Evolutionary conservation across 1,140 invertebrate genomes (phyloP).

Genomic region (Battus philenor): DNA sequence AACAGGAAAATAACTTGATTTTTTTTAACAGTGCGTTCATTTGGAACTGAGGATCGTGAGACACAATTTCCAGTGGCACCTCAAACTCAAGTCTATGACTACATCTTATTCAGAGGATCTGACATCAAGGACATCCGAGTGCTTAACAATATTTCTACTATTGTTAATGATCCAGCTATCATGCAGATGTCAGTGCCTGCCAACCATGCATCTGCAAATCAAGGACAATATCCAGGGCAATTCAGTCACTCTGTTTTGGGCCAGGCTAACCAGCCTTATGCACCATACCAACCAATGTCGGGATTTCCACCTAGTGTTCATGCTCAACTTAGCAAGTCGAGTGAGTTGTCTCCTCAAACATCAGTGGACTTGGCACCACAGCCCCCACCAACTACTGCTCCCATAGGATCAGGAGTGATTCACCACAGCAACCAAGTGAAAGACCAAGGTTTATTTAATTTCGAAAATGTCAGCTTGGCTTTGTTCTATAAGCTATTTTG

Average conservation of each 20-base stretch:
- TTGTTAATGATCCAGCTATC: constrained; percentile 96
- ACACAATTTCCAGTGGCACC: constrained; percentile 95
- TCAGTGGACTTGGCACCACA: constrained; percentile 56
- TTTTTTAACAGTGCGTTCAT: constrained; percentile 92
- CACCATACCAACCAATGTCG: constrained; percentile 76
- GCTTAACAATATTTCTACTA: constrained; percentile 85
- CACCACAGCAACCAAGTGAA: constrained; percentile 78
- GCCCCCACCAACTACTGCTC: constrained; percentile 53
- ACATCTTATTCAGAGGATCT: constrained; percentile 97
- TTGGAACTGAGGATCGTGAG: constrained; percentile 98
- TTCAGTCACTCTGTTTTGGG: constrained; percentile 68
- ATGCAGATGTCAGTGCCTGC: constrained; percentile 90
- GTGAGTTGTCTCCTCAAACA: constrained; percentile 83
- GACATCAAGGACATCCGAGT: constrained; percentile 99
- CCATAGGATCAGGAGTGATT: constrained; percentile 65
- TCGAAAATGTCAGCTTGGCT: constrained; percentile 41
- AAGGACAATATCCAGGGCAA: constrained; percentile 61
- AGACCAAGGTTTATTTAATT: constrained; percentile 79
- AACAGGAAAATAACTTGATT: constrained; percentile 16
- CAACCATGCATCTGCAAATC: constrained; percentile 64
- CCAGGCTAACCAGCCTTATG: constrained; percentile 59
- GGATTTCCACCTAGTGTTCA: constrained; percentile 78
- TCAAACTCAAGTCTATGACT: constrained; percentile 98
- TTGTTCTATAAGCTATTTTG: constrained; percentile 54
- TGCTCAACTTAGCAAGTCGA: constrained; percentile 81